Evolutionary conservation across 2,113 vertebrate species (phyloP), one percentile per base, ranked within the genome.

Genomic region (Chaenogobius annularis): DNA sequence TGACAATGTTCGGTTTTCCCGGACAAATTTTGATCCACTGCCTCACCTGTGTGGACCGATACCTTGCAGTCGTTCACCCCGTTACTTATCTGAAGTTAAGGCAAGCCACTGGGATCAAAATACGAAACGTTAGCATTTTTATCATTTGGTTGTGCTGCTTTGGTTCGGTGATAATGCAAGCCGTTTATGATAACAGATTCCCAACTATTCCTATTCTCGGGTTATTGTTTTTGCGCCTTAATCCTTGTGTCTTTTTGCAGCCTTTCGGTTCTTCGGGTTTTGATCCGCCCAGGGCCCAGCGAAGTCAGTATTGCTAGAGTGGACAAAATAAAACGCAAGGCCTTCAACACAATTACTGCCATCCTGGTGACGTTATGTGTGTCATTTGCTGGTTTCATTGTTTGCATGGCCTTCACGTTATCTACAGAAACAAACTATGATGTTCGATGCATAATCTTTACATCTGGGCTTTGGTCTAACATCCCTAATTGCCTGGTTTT

Each of bases 51-150:
- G 0, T 70, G 8, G 76, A 83, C n/a, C 72, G 46, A 15, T 83
- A 79, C 73, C 14, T 83, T 69, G 80, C 80, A 0, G 73, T 72
- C 0, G 54, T 79, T 8, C 69, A 69, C 43, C 80, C 80, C 9
- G 0, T 79, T 22, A 15, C 22, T n/a, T 82, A 82, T 52, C 59
- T 58, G 22, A 17, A 54, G 11, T 66, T 72, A 46, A 37, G 15
- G 10, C 31, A 47, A 11, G 6, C 13, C 10, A 12, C 8, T 2
- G 19, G 31, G 0, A 14, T 66, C 4, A 43, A 11, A 23, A 37
- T 62, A 13, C 26, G 69, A 35, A 59, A 72, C 3, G 37, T 70
- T 23, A 15, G 12, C 70, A 12, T 62, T 12, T 15, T 35, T 1
- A 8, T 14, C 4, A 9, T 37, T 13, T 68, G 66, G 66, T 48